Evolutionary conservation across 2,888 invertebrate species (phyloP).

Genomic region (Dryadula phaetusa): DNA sequence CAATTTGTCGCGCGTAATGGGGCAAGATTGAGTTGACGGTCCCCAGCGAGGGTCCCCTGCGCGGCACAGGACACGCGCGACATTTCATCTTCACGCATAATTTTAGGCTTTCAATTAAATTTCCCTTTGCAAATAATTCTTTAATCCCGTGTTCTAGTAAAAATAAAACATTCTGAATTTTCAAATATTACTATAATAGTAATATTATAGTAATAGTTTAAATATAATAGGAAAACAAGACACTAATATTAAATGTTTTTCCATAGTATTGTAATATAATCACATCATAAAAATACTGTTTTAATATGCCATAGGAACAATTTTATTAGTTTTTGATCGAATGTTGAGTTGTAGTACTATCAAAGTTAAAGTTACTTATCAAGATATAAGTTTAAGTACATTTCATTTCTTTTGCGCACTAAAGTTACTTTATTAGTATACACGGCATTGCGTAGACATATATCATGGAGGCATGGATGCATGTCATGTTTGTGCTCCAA

Average conservation of each 20-base stretch:
- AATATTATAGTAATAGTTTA: no score
- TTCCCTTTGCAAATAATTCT: constrained; percentile 45
- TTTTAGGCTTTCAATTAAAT: constrained; percentile 57
- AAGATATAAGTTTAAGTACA: background rate
- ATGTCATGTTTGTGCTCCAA: constrained; percentile 54
- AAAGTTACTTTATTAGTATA: constrained; percentile 32
- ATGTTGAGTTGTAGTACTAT: background rate
- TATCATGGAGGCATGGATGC: constrained; percentile 48
- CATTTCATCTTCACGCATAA: constrained; percentile 57
- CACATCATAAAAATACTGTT: background rate
- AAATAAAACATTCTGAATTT: background rate
- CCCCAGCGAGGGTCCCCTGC: constrained; percentile 57
- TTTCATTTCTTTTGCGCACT: constrained; percentile 4
- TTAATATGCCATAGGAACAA: background rate
- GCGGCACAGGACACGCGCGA: constrained; percentile 45
- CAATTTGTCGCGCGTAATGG: constrained; percentile 84
- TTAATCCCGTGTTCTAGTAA: constrained; percentile 30
- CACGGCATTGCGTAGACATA: constrained; percentile 41
- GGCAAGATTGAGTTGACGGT: constrained; percentile 83
- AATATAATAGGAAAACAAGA: no score
- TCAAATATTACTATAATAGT: background rate
- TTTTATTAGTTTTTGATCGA: no score
- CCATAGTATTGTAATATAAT: background rate
- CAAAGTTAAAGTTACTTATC: background rate
- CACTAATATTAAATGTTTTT: background rate